A percentile compares a stretch with the other conserved stretches of the same genome.
phyloP scores from a whole-genome alignment of 2,888 invertebrate species.

The Gymnocheta viridis region DNA sequence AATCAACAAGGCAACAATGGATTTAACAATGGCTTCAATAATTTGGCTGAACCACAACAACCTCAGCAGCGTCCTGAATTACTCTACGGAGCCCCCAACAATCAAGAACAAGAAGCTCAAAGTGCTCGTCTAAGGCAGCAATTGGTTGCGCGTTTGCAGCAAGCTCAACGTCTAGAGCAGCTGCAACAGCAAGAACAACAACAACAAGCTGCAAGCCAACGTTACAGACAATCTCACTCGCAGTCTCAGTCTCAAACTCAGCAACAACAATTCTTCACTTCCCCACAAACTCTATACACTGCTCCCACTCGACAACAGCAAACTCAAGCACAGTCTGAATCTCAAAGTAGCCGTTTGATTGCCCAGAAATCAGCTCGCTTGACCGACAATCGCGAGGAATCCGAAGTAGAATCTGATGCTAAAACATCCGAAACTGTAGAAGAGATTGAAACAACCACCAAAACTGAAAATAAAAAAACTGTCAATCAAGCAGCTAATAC shows the following conservation, averaged over 20 bases:
- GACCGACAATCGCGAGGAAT: conserved; percentile 72
- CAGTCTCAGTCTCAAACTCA: conserved; percentile 13
- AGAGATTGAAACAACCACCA: conserved; percentile 56
- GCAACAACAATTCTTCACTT: conserved; percentile 6
- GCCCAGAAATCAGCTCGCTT: conserved; percentile 70
- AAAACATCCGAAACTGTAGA: conserved; percentile 57
- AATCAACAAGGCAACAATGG: not conserved
- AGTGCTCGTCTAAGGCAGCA: conserved; percentile 29
- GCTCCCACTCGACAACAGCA: not conserved
- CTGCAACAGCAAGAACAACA: conserved; percentile 18
- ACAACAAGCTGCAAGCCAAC: conserved; percentile 10
- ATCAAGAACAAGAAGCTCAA: conserved; percentile 8
- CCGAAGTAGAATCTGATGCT: conserved; percentile 75
- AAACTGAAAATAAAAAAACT: conserved; percentile 7
- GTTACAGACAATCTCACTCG: conserved; percentile 25
- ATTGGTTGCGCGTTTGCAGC: conserved; percentile 22
- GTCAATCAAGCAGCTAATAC: conserved; percentile 27
- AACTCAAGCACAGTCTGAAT: conserved; percentile 43
- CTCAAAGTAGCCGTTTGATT: conserved; percentile 37
- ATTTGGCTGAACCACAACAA: conserved; percentile 27
- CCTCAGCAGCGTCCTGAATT: conserved; percentile 23
- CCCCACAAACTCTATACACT: conserved; percentile 12
- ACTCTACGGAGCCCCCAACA: conserved; percentile 28
- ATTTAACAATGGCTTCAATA: conserved; percentile 12
- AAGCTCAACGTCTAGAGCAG: conserved; percentile 23